Evolutionary conservation across 2,797 vertebrate genomes (phyloP), one percentile per base, ranked within the genome.

Genomic region (Anguilla anguilla): DNA sequence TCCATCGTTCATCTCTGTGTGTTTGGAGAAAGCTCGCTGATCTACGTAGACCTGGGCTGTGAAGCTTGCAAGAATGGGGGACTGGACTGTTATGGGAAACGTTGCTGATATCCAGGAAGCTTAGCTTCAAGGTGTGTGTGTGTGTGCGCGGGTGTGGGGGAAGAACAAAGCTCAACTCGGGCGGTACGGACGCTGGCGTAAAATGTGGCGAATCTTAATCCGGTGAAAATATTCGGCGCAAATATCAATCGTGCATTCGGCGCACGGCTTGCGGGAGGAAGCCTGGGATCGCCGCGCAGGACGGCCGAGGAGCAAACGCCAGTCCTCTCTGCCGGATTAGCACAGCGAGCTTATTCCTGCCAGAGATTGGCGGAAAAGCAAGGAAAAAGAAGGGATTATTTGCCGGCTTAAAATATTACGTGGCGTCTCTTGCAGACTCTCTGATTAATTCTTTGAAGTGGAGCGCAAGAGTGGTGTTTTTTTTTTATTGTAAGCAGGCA

Each of bases 391-490:
- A 85, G 43, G 89, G 86, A 88, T 89, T 89, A 89, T 86, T 84
- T 82, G 6, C 7, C 64, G 11, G 87, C 77, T 86, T 86, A 87
- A 88, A 89, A 90, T 89, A 88, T 88, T 83, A 89, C 22, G n/a
- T 59, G 9, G 55, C 84, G 49, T 61, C 55, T 31, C 83, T n/a
- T 74, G 87, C 28, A 83, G 88, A 69, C 85, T 57, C 61, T 85
- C 86, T 91, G 88, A 91, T 91, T 89, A 90, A 88, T 89, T 88
- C 89, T 85, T 82, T 61, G 87, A 77, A 85, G 43, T 55, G 79
- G 55, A 74, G 83, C 28, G 28, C 49, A n/a, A 89, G 39, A 53
- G 43, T 22, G 72, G 28, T 79, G 57, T 31, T 67, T 79, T 61
- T 86, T 43, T 86, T 15, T 79, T 7, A 46, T 46, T 43, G 39